These are phyloP conservation scores for Drosophila borealis DNA, from an alignment of 2,888 invertebrate species.

Conservation along the genomic window DNA sequence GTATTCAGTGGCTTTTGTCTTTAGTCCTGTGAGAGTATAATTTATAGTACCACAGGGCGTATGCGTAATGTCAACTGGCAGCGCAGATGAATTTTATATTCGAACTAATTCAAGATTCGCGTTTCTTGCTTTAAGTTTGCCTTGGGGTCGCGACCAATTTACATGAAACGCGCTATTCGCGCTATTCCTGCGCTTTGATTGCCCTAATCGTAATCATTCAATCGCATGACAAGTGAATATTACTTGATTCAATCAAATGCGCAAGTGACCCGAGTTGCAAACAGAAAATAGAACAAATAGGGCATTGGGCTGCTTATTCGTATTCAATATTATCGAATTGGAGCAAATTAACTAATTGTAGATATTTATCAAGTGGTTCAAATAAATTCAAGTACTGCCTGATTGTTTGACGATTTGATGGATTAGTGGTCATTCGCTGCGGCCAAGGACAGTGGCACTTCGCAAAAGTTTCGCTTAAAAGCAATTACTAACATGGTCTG, in stretches of 20 bases:
- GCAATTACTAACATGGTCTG: conserved; percentile 62
- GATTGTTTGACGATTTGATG: conserved; percentile 52
- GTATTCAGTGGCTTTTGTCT: neutral
- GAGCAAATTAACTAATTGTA: conserved; percentile 66
- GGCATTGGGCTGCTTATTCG: conserved; percentile 1
- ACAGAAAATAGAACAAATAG: conserved; percentile 3
- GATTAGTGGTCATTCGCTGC: conserved; percentile 35
- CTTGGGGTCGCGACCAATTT: conserved; percentile 2
- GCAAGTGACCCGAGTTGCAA: conserved; percentile 4
- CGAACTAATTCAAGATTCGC: no score
- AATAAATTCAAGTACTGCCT: conserved; percentile 38
- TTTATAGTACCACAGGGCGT: conserved; percentile 28
- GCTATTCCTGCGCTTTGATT: conserved; percentile 34
- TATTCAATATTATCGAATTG: conserved; percentile 39
- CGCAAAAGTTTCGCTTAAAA: conserved; percentile 61
- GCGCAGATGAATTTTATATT: conserved; percentile 1
- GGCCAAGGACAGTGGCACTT: conserved; percentile 42
- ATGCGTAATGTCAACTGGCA: conserved; percentile 19
- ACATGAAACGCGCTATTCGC: conserved; percentile 22
- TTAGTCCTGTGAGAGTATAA: conserved; percentile 4
- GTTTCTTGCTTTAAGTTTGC: neutral
- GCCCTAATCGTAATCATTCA: conserved; percentile 57
- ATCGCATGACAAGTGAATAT: conserved; percentile 73
- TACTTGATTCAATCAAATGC: conserved; percentile 57
- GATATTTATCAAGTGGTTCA: conserved; percentile 38